Conservation (phyloP, 2,888 invertebrate genomes). For the Cremastinae sp. region DNA sequence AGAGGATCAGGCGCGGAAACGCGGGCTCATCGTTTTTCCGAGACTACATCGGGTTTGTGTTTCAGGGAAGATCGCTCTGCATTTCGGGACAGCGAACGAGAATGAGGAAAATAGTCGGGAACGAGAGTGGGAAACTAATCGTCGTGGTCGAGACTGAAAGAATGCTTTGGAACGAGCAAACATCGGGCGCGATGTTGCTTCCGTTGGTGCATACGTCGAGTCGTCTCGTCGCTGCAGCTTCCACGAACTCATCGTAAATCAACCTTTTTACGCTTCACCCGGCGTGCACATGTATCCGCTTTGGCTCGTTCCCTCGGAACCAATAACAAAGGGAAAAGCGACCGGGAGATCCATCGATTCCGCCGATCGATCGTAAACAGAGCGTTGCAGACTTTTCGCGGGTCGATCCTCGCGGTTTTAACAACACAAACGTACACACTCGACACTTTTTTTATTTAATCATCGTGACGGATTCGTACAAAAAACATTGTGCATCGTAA, state of each 20-base stretch:
- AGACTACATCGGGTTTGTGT: background rate
- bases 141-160: constrained; percentile 6
- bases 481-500: too few species aligned
- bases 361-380: background rate
- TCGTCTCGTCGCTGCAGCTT: constrained; percentile 44
- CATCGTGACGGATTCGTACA: too few species aligned
- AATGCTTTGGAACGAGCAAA: constrained; percentile 41
- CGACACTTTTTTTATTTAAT: too few species aligned
- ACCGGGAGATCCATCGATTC: constrained; percentile 8
- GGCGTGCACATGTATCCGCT: constrained; percentile 7
- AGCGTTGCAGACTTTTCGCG: background rate
- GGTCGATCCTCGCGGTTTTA: too few species aligned
- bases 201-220: constrained; percentile 40
- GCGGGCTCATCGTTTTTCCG: background rate
- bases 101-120: constrained; percentile 4
- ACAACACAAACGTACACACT: too few species aligned
- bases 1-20: background rate
- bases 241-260: constrained; percentile 59
- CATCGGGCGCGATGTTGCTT: constrained; percentile 9
- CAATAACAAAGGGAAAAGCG: constrained; percentile 6
- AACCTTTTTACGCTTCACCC: constrained; percentile 45
- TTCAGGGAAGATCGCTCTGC: background rate
- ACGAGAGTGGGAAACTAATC: constrained; percentile 10
- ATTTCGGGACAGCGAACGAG: constrained; percentile 22
- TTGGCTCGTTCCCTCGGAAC: background rate